Evolutionary conservation across 2,113 vertebrate genomes (phyloP).

Genomic region (Talpa occidentalis): DNA sequence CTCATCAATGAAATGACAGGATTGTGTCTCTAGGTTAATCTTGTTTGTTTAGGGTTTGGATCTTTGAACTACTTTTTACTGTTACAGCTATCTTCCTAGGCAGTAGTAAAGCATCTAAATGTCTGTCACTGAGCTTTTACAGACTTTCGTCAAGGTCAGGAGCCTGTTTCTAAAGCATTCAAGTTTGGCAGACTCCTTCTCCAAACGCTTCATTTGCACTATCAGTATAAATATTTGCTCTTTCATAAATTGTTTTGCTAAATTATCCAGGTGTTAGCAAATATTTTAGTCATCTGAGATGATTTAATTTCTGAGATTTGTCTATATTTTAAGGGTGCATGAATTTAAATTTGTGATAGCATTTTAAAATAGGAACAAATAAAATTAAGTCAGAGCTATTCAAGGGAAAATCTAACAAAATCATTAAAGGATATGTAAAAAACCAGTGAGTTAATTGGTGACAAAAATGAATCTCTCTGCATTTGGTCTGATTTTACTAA

Average conservation of each 20-base stretch:
- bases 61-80: not conserved
- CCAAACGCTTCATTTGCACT: not conserved
- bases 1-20: too few relatives aligned
- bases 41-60: not conserved
- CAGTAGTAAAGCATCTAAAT: not conserved
- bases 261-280: not conserved
- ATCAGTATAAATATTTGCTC: not conserved
- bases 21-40: too few relatives aligned
- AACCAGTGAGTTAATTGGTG: not conserved
- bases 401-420: not conserved
- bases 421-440: not conserved
- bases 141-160: not conserved
- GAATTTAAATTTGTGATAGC: not conserved
- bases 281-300: not conserved
- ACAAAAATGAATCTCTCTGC: not conserved
- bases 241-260: not conserved
- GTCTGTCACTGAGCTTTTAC: not conserved
- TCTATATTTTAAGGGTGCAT: not conserved
- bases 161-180: not conserved
- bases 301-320: not conserved
- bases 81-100: not conserved
- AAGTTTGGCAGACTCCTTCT: not conserved
- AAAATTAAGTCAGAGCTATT: not conserved
- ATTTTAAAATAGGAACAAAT: not conserved
- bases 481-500: not conserved